Evolutionary conservation across 1,140 invertebrate species (phyloP).

Genomic region (Colletes gigas): DNA sequence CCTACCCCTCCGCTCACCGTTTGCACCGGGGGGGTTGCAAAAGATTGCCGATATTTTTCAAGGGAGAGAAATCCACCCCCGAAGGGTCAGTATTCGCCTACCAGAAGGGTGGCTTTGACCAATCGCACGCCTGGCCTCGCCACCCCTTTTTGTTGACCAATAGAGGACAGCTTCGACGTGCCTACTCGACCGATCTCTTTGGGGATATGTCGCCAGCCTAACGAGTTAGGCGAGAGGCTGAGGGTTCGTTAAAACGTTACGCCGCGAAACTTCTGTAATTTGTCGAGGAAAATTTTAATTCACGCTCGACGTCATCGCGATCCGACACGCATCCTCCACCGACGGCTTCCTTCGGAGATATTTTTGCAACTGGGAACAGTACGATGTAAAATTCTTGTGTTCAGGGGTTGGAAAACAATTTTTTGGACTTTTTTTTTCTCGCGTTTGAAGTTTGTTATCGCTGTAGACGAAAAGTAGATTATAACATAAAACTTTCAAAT

Average conservation of each 20-base stretch:
- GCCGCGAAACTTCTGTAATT: slow-evolving; percentile 4
- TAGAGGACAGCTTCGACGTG: slow-evolving; percentile 70
- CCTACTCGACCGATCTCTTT: slow-evolving; percentile 55
- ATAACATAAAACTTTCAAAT: too few relatives aligned
- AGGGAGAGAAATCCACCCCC: slow-evolving; percentile 66
- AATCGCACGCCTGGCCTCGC: slow-evolving; percentile 76
- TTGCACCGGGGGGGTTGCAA: slow-evolving; percentile 26
- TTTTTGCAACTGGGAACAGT: too few relatives aligned
- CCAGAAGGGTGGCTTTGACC: slow-evolving; percentile 75
- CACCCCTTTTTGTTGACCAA: slow-evolving; percentile 78
- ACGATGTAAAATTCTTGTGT: too few relatives aligned
- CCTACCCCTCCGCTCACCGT: neutral
- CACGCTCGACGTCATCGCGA: too few relatives aligned
- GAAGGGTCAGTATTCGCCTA: slow-evolving; percentile 74
- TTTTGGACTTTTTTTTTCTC: too few relatives aligned
- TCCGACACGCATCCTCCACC: too few relatives aligned
- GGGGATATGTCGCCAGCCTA: slow-evolving; percentile 29
- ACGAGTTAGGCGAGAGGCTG: slow-evolving; percentile 12
- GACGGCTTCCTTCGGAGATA: too few relatives aligned
- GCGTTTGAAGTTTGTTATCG: too few relatives aligned
- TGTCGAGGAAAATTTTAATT: neutral
- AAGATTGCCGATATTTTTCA: slow-evolving; percentile 59
- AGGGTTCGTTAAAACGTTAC: slow-evolving; percentile 42
- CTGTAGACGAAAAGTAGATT: too few relatives aligned
- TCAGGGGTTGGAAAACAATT: too few relatives aligned